A percentile compares a stretch with the other conserved stretches of the same genome.
Conservation (phyloP, 2,888 invertebrate species). For the Tiliacea citrago region DNA sequence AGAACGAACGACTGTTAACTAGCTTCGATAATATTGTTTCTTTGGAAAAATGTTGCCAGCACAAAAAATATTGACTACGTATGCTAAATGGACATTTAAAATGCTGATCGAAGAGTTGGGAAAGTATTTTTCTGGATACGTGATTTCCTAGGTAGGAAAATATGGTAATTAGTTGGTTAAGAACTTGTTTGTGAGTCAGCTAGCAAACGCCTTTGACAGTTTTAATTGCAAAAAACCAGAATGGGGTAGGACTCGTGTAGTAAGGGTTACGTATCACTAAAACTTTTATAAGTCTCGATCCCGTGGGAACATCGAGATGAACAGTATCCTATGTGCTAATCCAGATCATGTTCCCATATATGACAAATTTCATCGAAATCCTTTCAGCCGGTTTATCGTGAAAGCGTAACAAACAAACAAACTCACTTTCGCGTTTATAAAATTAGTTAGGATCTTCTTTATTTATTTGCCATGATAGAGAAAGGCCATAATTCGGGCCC, state of each 20-base stretch:
- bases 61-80: conserved; percentile 37
- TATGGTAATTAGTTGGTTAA: conserved; percentile 7
- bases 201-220: background rate
- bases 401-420: too few species aligned
- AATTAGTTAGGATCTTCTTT: too few species aligned
- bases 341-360: too few species aligned
- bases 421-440: too few species aligned
- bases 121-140: conserved; percentile 13
- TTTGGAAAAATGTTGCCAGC: conserved; percentile 55
- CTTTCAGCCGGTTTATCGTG: too few species aligned
- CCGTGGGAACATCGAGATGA: too few species aligned
- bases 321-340: too few species aligned
- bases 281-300: background rate
- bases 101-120: conserved; percentile 19
- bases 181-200: background rate
- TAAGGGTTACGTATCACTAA: background rate
- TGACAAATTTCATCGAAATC: too few species aligned
- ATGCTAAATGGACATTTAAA: conserved; percentile 50
- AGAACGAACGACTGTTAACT: conserved; percentile 51
- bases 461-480: too few species aligned
- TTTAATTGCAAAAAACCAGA: background rate
- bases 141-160: conserved; percentile 9
- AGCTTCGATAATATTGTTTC: conserved; percentile 56
- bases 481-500: too few species aligned
- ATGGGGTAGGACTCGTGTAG: background rate